Base-by-base conservation (phyloP, 1,140 invertebrate species). In the Drosophila novamexicana region DNA sequence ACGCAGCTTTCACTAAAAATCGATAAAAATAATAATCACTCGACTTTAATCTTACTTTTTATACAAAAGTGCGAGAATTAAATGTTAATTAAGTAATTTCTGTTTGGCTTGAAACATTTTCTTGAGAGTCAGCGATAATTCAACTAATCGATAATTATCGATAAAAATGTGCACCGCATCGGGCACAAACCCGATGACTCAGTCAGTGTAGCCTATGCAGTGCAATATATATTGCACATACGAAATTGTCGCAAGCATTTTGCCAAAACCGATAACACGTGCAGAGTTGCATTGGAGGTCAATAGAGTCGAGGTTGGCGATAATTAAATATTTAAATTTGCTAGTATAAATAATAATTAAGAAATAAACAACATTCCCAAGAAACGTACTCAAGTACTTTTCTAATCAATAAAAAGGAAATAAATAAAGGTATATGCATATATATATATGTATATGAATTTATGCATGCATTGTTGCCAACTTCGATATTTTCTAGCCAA, bases 81-180 rank as follows among this genome's bases (percentile, higher is more conserved):
- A 29, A 5, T 29, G 22, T 29, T 22, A 22, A 22, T 22, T 22
- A 4, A 3, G 2, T 22, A 4, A 2, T 22, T 22, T 22, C 3
- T 22, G 22, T 3, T 22, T 2, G 3, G 3, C 3, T 29, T 29
- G 22, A 29, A 29, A 29, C 22, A 29, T 5, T 5, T 18, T 18
- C 1, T 18, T 18, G 18, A 18, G 18, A 22, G 14, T 22, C 18
- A 22, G 18, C 18, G 2, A 22, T 1, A 0, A 14, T 1, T 18
- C 18, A 18, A 18, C 22, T 22, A 22, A 29, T 32, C 18, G 37
- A 47, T 47, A 36, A 8, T 34, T 58, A 59, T 59, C 42, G 57
- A 59, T 34, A 59, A 16, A 6, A 37, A 2, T 9, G 32, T 6
- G 50, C n/a, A 29, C 10, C 12, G 45, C 42, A 5, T 45, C 5